Percentiles rank a stretch among this genome's conserved stretches.
Evolutionary conservation across 1,140 invertebrate species (phyloP).

Genomic region (Pseudomyrmex sp.): DNA sequence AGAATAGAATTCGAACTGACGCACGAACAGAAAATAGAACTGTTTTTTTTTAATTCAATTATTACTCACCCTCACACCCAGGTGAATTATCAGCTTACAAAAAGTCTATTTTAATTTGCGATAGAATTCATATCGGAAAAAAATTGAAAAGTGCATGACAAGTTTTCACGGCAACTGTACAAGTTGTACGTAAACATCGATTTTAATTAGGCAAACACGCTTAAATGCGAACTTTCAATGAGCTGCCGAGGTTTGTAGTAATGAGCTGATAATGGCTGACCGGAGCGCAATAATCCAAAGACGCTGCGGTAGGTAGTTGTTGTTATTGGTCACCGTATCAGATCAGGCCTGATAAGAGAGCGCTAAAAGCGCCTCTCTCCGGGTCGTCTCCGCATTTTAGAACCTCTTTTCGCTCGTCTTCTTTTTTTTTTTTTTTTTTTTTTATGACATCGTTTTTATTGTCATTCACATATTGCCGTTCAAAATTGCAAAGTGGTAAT

Average conservation of each 20-base stretch:
- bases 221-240: conserved; percentile 70
- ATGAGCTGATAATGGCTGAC: conserved; percentile 71
- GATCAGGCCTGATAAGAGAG: conserved; percentile 77
- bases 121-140: too few relatives aligned
- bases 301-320: conserved; percentile 78
- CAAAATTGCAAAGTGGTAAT: conserved; percentile 8
- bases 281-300: conserved; percentile 63
- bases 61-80: too few relatives aligned
- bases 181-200: conserved; percentile 65
- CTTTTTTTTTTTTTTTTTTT: conserved; percentile 3
- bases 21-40: too few relatives aligned
- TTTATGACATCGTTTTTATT: neutral
- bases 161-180: conserved; percentile 24
- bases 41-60: too few relatives aligned
- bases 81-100: too few relatives aligned
- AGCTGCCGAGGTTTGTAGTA: conserved; percentile 70
- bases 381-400: conserved; percentile 62
- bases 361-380: conserved; percentile 73
- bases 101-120: neutral
- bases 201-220: conserved; percentile 74
- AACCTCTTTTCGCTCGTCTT: conserved; percentile 26
- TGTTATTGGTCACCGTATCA: conserved; percentile 76
- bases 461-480: conserved; percentile 39
- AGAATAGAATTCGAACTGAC: too few relatives aligned
- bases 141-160: neutral